phyloP scores from a whole-genome alignment of 2,113 vertebrate species.

The Baryphthengus martii region DNA sequence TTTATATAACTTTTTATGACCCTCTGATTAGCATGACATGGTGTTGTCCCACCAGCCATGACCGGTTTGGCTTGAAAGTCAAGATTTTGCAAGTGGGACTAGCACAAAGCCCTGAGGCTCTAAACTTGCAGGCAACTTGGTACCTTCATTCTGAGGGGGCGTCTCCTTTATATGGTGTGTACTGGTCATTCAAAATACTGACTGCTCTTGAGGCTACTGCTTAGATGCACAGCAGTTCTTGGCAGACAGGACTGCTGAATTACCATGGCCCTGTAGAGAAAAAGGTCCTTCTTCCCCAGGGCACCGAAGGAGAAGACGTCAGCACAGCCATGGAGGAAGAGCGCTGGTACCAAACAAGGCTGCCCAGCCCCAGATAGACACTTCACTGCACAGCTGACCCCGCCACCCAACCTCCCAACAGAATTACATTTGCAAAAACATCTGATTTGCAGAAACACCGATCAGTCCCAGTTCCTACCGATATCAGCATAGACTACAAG shows the following conservation, averaged over 20 bases:
- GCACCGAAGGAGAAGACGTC: not conserved
- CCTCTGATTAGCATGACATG: not conserved
- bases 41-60: not conserved
- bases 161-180: not conserved
- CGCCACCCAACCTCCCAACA: not conserved
- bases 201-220: not conserved
- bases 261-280: not conserved
- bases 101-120: not conserved
- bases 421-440: not conserved
- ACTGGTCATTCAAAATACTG: not conserved
- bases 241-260: not conserved
- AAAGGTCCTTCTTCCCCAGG: not conserved
- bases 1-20: not conserved
- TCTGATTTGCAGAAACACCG: not conserved
- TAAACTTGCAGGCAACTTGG: not conserved
- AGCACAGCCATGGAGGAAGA: not conserved
- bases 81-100: not conserved
- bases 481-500: rapidly evolving
- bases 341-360: not conserved
- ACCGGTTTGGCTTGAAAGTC: conserved; percentile 42
- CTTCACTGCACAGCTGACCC: not conserved
- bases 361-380: not conserved
- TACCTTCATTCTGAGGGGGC: not conserved
- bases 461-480: not conserved
- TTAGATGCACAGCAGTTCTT: not conserved